Evolutionary conservation across 2,797 vertebrate genomes (phyloP).

Genomic region (Acrocephalus scirpaceus): DNA sequence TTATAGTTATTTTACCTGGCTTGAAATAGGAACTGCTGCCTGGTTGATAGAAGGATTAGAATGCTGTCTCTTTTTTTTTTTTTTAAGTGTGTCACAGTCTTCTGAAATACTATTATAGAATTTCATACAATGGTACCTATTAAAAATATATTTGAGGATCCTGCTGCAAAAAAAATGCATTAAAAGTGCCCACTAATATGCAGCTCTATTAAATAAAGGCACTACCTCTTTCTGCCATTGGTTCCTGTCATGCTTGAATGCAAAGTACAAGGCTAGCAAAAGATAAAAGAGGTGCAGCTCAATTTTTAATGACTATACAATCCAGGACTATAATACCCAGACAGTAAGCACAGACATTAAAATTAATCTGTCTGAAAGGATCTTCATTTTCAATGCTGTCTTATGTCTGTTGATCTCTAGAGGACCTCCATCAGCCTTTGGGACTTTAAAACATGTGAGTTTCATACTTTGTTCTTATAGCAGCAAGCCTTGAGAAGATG

Average conservation of each 20-base stretch:
- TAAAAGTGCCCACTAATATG: background rate
- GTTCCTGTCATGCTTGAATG: constrained; percentile 23
- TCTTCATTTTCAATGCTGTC: background rate
- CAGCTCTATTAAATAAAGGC: constrained; percentile 3
- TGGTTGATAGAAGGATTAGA: background rate
- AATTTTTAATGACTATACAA: constrained; percentile 2
- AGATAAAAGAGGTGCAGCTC: background rate
- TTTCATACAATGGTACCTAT: background rate
- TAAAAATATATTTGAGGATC: background rate
- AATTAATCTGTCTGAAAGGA: background rate
- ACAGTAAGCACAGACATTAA: background rate
- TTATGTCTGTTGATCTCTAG: background rate
- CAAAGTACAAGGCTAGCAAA: constrained; percentile 21
- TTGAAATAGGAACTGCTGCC: background rate
- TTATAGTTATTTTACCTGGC: background rate
- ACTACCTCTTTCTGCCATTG: background rate
- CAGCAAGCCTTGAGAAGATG: background rate
- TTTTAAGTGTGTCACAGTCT: background rate
- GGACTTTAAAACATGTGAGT: background rate
- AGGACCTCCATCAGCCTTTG: background rate
- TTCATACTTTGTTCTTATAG: background rate
- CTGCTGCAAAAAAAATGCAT: background rate
- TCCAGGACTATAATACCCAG: background rate
- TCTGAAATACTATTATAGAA: background rate
- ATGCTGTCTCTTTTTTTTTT: background rate